Conservation (phyloP, 1,140 invertebrate genomes). For the Neodiprion lecontei region DNA sequence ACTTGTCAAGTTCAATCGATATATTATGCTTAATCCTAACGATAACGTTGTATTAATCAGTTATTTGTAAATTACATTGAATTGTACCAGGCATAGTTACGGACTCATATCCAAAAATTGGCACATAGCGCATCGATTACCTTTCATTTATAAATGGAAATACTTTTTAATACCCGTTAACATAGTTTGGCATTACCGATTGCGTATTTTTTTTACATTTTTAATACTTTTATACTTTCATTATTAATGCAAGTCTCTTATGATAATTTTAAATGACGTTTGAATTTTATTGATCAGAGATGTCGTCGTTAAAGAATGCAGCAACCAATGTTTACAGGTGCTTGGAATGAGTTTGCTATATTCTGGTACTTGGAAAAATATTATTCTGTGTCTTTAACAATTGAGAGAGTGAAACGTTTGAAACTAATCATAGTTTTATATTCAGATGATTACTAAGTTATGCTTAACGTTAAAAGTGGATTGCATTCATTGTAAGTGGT, state of each 20-base stretch:
- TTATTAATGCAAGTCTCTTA: too few relatives aligned
- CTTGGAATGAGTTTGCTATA: not conserved
- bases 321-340: too few relatives aligned
- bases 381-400: not conserved
- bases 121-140: too few relatives aligned
- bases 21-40: not conserved
- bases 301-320: too few relatives aligned
- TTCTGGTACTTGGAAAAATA: not conserved
- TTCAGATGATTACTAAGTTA: not conserved
- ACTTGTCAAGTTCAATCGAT: not conserved
- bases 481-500: constrained; percentile 51
- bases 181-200: too few relatives aligned
- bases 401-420: constrained; percentile 3
- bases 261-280: too few relatives aligned
- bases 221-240: too few relatives aligned
- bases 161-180: too few relatives aligned
- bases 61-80: not conserved
- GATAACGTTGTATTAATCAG: not conserved
- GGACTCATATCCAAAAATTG: not conserved
- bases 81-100: not conserved
- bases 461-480: constrained; percentile 3
- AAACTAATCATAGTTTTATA: constrained; percentile 1
- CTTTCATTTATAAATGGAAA: too few relatives aligned
- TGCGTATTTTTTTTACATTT: too few relatives aligned
- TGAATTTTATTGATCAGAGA: too few relatives aligned